Conservation (phyloP, 2,888 invertebrate species). For the Callyntrura guangdongensis region DNA sequence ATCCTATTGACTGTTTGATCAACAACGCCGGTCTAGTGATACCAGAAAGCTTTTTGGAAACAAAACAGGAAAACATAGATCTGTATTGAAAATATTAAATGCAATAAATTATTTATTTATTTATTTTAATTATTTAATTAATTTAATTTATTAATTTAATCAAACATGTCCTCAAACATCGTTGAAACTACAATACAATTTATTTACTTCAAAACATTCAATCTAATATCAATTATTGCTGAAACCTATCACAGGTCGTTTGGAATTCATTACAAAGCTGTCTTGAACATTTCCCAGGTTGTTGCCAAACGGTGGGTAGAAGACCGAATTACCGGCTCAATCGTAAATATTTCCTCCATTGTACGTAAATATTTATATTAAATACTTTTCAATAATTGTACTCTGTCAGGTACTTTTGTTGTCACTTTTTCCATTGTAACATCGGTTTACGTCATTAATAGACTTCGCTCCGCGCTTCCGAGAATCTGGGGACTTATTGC, state of each 20-base stretch:
- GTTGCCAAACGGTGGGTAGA: conserved; percentile 91
- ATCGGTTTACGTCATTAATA: conserved; percentile 14
- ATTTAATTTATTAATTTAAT: too few relatives aligned
- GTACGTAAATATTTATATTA: too few relatives aligned
- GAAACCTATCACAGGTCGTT: too few relatives aligned
- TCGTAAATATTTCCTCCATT: conserved; percentile 95
- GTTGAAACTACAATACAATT: too few relatives aligned
- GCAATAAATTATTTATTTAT: too few relatives aligned
- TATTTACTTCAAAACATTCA: too few relatives aligned
- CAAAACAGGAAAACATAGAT: conserved; percentile 65
- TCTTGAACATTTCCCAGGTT: conserved; percentile 94
- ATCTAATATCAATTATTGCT: too few relatives aligned
- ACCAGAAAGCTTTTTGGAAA: conserved; percentile 74
- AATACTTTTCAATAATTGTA: too few relatives aligned
- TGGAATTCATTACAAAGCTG: conserved; percentile 93
- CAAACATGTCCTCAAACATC: too few relatives aligned
- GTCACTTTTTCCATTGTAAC: too few relatives aligned
- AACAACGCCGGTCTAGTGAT: conserved; percentile 74
- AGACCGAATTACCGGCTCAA: conserved; percentile 90
- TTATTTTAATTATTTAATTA: too few relatives aligned
- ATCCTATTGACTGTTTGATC: conserved; percentile 66
- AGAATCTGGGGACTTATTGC: conserved; percentile 72
- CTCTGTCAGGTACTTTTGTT: too few relatives aligned
- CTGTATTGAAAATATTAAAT: conserved; percentile 54
- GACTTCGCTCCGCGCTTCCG: conserved; percentile 71